These are phyloP conservation scores for Mactromeris polynyma DNA, from an alignment of 2,888 invertebrate species.

Conservation along the genomic window DNA sequence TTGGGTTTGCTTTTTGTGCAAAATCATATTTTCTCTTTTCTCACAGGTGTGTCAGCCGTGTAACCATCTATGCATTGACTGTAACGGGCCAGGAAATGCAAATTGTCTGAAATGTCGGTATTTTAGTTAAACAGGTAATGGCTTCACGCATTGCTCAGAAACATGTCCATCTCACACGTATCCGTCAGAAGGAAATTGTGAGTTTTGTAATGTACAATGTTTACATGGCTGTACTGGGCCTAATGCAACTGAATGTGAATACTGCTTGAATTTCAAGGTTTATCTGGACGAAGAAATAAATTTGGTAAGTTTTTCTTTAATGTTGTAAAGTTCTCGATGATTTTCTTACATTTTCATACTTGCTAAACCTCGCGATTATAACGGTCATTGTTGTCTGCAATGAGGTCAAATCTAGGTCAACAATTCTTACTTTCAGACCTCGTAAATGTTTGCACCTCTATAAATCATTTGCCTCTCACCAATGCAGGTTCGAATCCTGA, in stretches of 20 bases:
- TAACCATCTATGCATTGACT: constrained; percentile 95
- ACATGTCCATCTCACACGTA: constrained; percentile 95
- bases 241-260: constrained; percentile 77
- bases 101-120: constrained; percentile 96
- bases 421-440: too few species aligned
- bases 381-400: too few species aligned
- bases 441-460: too few species aligned
- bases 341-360: not conserved
- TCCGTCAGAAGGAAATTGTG: constrained; percentile 92
- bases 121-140: constrained; percentile 91
- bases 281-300: constrained; percentile 42
- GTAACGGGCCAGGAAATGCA: constrained; percentile 94
- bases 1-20: too few species aligned
- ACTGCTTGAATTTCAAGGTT: constrained; percentile 82
- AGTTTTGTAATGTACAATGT: constrained; percentile 94
- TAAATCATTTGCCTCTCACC: too few species aligned
- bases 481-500: too few species aligned
- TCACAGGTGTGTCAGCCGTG: constrained; percentile 94
- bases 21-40: not conserved
- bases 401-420: too few species aligned
- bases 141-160: constrained; percentile 88
- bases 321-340: not conserved
- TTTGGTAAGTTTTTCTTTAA: constrained; percentile 49
- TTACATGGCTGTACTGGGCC: constrained; percentile 89
- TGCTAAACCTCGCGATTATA: too few species aligned